These are phyloP conservation scores for Leptoteleia sp. DNA, from an alignment of 1,140 invertebrate species.

Conservation along the genomic window DNA sequence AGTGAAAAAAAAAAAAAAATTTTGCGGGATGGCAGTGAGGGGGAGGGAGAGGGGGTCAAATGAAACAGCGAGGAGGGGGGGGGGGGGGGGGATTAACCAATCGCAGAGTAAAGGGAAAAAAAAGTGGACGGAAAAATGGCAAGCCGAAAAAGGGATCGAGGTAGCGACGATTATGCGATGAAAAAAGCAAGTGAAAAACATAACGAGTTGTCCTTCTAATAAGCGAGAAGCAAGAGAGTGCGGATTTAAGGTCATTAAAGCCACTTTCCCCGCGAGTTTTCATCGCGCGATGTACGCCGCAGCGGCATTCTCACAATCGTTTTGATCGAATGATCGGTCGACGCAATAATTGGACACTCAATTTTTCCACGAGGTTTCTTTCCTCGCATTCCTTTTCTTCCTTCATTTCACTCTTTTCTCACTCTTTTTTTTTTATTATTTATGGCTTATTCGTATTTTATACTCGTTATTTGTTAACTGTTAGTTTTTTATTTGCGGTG, in stretches of 20 bases:
- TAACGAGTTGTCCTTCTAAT: conserved; percentile 30
- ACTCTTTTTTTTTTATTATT: too few relatives aligned
- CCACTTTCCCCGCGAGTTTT: conserved; percentile 60
- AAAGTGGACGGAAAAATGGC: background rate
- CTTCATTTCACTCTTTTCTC: too few relatives aligned
- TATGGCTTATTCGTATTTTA: too few relatives aligned
- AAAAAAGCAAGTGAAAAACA: conserved; percentile 15
- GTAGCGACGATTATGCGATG: conserved; percentile 4
- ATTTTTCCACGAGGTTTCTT: too few relatives aligned
- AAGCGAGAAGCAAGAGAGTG: conserved; percentile 19
- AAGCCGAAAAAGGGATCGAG: conserved; percentile 4
- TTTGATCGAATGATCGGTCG: too few relatives aligned
- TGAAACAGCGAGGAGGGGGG: background rate
- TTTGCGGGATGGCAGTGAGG: background rate
- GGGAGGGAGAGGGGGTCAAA: conserved; percentile 1
- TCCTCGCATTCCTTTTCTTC: too few relatives aligned
- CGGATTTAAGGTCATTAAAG: conserved; percentile 56
- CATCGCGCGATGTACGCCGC: too few relatives aligned
- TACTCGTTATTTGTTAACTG: too few relatives aligned
- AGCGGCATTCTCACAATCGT: too few relatives aligned
- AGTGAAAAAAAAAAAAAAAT: conserved; percentile 16
- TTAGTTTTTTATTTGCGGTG: too few relatives aligned
- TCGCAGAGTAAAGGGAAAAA: too few relatives aligned
- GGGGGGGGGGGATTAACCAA: background rate
- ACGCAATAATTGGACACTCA: too few relatives aligned